Evolutionary conservation across 1,140 invertebrate genomes (phyloP), one percentile per base, ranked within the genome.

Genomic region (Sminthurides bifidus): DNA sequence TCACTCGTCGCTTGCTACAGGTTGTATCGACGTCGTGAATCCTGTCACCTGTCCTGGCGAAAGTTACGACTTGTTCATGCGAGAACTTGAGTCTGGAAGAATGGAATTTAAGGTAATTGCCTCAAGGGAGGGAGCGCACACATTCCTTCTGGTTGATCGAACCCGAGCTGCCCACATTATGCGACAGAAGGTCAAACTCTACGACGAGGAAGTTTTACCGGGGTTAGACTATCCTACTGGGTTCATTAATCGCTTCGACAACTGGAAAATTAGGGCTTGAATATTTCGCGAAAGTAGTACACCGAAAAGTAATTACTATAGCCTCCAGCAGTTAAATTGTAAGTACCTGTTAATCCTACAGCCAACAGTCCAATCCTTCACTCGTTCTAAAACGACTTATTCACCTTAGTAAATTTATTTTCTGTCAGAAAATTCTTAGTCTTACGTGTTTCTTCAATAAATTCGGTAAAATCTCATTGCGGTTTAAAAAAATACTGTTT

Each of bases 221-320:
- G 46, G 46, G 3, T 23, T 49, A 21, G 46, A 49, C 10, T 49
- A 49, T 26, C 46, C 46, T 12, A 49, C 46, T 4, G 46, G 46
- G 17, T 49, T 49, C 30, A 33, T 49, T 8, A 49, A 49, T 33
- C 46, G 46, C 5, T 49, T 49, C 23, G 46, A 49, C 31, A 49
- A 49, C 21, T 49, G 46, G 46, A 49, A 49, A 49, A 49, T 49
- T 45, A 4, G 43, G 6, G 24, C 43, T 45, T 45, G 21, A 45
- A 45, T n/a, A 10, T 35, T 35, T 35, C n/a, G n/a, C n/a, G n/a
- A n/a, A n/a, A n/a, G n/a, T n/a, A n/a, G n/a, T n/a, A n/a, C n/a
- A n/a, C n/a, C n/a, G n/a, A n/a, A n/a, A n/a, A n/a, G n/a, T n/a
- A n/a, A n/a, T n/a, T n/a, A n/a, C n/a, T n/a, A n/a, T n/a, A n/a